Conservation (phyloP, 2,888 invertebrate species). For the Dastarcus helophoroides region DNA sequence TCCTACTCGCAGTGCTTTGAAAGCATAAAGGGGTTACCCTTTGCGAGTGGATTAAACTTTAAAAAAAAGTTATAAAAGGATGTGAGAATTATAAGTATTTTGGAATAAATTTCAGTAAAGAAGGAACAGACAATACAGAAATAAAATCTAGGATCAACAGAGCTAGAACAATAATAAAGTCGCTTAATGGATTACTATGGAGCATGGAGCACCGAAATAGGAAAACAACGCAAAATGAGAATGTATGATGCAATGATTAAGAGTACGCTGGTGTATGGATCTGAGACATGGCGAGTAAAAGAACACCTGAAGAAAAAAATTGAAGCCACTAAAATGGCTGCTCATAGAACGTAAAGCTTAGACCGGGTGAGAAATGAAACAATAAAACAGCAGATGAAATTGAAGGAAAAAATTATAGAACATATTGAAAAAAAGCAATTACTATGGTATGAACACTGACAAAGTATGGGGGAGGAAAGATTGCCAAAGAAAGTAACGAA, state of each 20-base stretch:
- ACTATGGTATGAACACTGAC: slow-evolving; percentile 9
- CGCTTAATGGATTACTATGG: too few relatives aligned
- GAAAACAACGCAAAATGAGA: too few relatives aligned
- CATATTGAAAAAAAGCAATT: slow-evolving; percentile 9
- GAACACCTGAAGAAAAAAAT: slow-evolving; percentile 7
- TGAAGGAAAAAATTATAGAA: slow-evolving; percentile 3
- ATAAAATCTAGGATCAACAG: too few relatives aligned
- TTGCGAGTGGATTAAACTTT: too few relatives aligned
- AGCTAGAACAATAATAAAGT: too few relatives aligned
- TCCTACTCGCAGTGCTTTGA: too few relatives aligned
- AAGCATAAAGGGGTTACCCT: too few relatives aligned
- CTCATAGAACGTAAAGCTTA: slow-evolving; percentile 7
- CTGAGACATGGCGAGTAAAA: too few relatives aligned
- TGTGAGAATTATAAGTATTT: too few relatives aligned
- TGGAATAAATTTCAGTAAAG: too few relatives aligned
- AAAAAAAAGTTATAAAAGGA: too few relatives aligned
- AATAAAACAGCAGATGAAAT: slow-evolving; percentile 2
- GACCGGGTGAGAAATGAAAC: slow-evolving; percentile 4
- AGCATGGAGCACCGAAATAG: slow-evolving; percentile 10
- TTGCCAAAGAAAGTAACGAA: slow-evolving; percentile 7
- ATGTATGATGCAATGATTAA: slow-evolving; percentile 9
- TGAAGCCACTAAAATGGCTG: slow-evolving; percentile 9
- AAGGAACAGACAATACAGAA: too few relatives aligned
- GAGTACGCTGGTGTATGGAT: slow-evolving; percentile 8
- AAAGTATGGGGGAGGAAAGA: slow-evolving; percentile 6